Evolutionary conservation across 2,888 invertebrate species (phyloP), one percentile per base, ranked within the genome.

Genomic region (Spilosoma lubricipeda): DNA sequence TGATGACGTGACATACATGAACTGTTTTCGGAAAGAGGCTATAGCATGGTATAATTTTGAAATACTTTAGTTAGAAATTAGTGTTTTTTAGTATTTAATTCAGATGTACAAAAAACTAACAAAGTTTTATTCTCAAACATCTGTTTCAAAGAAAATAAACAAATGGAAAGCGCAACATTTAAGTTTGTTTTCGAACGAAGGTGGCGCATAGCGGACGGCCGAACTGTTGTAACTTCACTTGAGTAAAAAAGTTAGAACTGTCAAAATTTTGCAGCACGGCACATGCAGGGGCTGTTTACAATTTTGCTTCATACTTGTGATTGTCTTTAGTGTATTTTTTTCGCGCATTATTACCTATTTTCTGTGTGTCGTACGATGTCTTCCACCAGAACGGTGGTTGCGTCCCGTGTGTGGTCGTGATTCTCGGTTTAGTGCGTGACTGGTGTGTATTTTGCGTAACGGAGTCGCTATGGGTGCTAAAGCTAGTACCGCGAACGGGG

Each of bases 401-500:
- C 90, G 88, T 92, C 90, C 84, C 92, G 91, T 89, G 90, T 88
- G 92, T 92, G 92, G 89, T 96, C 91, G 93, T 96, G 95, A 96
- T 92, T 89, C 80, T 87, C 75, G 80, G 85, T 86, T 88, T 84
- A 82, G 89, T 89, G 89, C 86, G 92, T 92, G 92, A 91, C 93
- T 89, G 91, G 92, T 92, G 92, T 83, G 88, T 88, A 90, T 91
- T 95, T 95, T 94, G 94, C 94, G 93, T 94, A 93, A 94, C 93
- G 89, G 88, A 97, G 91, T 89, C 86, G 93, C 89, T 87, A 98
- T 98, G 98, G 98, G 98, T 96, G 98, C 98, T 92, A 98, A 98
- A 96, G 97, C 98, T 89, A 98, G 98, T 93, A 98, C 98, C 85
- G 97, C 98, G 85, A 97, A 97, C 92, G 97, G 97, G 88, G 97